Percentiles rank a stretch among this genome's conserved stretches.
These are phyloP conservation scores for Dissostichus mawsoni DNA, from an alignment of 2,113 vertebrate genomes.

Conservation along the genomic window DNA sequence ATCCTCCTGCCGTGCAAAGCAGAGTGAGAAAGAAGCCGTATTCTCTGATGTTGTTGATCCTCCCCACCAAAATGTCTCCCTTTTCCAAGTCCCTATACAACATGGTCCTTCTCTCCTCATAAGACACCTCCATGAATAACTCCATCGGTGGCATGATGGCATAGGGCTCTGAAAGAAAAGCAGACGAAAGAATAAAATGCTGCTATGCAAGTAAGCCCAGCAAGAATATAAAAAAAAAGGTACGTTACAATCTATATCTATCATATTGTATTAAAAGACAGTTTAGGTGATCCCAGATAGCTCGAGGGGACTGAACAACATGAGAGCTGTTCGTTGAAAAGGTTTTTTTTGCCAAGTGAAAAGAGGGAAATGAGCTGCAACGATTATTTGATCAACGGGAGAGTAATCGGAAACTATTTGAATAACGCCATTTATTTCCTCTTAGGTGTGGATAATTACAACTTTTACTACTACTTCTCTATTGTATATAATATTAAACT, in stretches of 20 bases:
- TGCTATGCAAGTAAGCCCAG: too few species aligned
- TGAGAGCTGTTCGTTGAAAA: background rate
- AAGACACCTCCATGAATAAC: slow-evolving; percentile 93
- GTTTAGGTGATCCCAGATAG: background rate
- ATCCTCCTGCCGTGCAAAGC: slow-evolving; percentile 89
- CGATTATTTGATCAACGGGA: too few species aligned
- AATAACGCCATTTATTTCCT: too few species aligned
- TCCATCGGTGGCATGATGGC: slow-evolving; percentile 95
- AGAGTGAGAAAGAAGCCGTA: slow-evolving; percentile 98
- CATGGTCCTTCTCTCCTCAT: slow-evolving; percentile 88
- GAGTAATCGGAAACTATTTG: too few species aligned
- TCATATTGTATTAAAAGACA: background rate
- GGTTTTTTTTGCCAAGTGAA: background rate
- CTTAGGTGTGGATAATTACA: too few species aligned
- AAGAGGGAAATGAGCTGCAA: background rate
- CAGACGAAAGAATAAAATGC: background rate
- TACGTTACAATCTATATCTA: too few species aligned
- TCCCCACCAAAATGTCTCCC: slow-evolving; percentile 93
- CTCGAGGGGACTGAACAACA: background rate
- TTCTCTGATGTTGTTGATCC: slow-evolving; percentile 93
- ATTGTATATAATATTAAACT: too few species aligned
- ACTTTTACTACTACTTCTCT: too few species aligned
- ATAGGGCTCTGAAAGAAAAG: slow-evolving; percentile 85
- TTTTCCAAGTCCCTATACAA: slow-evolving; percentile 94
- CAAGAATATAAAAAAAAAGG: too few species aligned